These are phyloP conservation scores for Ladona fulva DNA, from an alignment of 1,140 invertebrate genomes.

Conservation along the genomic window DNA sequence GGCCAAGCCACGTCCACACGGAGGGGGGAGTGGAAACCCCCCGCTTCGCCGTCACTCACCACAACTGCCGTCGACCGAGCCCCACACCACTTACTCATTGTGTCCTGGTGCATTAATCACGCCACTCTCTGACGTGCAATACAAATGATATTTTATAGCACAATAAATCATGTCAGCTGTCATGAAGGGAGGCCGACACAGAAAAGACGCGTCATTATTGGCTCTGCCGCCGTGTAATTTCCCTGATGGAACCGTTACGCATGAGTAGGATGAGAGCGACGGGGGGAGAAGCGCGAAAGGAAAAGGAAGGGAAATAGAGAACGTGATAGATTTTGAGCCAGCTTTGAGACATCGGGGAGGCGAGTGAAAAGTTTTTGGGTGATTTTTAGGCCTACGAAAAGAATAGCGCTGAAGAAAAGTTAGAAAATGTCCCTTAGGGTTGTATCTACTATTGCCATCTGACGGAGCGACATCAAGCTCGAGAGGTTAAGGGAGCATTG, in stretches of 20 bases:
- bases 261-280: background rate
- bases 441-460: background rate
- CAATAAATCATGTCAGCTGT: constrained; percentile 38
- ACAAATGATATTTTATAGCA: constrained; percentile 43
- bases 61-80: background rate
- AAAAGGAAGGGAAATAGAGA: background rate
- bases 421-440: background rate
- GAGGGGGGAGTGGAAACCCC: constrained; percentile 7
- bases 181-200: constrained; percentile 31
- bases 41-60: background rate
- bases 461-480: background rate
- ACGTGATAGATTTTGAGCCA: too few species aligned
- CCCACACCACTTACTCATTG: constrained; percentile 13
- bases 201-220: constrained; percentile 27
- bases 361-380: too few species aligned
- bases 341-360: too few species aligned
- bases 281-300: background rate
- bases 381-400: too few species aligned
- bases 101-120: constrained; percentile 37
- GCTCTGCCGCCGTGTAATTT: constrained; percentile 23
- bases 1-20: background rate
- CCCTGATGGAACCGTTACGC: constrained; percentile 16
- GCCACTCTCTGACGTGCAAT: constrained; percentile 36
- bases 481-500: background rate
- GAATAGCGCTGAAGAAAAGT: background rate